phyloP scores from a whole-genome alignment of 92 coral and sea anemone genomes.

The Phenganax stokvisi region DNA sequence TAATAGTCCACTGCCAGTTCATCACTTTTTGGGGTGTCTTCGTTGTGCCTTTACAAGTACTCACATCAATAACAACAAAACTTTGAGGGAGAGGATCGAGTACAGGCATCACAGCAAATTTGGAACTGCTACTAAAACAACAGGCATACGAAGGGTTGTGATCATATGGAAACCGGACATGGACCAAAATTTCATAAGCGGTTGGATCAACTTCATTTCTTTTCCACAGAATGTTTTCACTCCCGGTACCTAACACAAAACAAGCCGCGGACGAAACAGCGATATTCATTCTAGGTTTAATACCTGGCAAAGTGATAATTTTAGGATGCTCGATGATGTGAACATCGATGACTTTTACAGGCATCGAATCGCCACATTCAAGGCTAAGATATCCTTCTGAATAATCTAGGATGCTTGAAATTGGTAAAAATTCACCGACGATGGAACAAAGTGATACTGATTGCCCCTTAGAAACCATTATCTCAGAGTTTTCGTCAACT shows the following conservation, averaged over 20 bases:
- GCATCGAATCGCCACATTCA: background rate
- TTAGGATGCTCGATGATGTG: background rate
- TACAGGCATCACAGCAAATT: background rate
- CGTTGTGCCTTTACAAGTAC: background rate
- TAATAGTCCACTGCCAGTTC: background rate
- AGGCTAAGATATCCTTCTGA: background rate
- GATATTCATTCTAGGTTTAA: background rate
- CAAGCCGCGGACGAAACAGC: background rate
- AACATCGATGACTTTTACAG: background rate
- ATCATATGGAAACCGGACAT: background rate
- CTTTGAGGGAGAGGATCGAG: too few relatives aligned
- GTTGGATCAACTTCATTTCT: background rate
- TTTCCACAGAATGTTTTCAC: background rate
- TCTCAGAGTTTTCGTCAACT: constrained; percentile 43
- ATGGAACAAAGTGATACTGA: background rate
- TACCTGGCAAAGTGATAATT: background rate
- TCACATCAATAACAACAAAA: background rate
- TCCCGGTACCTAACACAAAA: background rate
- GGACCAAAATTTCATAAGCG: background rate
- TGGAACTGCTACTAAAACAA: background rate
- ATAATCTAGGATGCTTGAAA: background rate
- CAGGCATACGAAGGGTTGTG: too few relatives aligned
- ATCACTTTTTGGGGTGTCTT: background rate
- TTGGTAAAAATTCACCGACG: background rate
- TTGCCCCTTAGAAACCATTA: constrained; percentile 18